Base-by-base conservation (phyloP, 2,113 vertebrate genomes). In the Lates calcarifer region DNA sequence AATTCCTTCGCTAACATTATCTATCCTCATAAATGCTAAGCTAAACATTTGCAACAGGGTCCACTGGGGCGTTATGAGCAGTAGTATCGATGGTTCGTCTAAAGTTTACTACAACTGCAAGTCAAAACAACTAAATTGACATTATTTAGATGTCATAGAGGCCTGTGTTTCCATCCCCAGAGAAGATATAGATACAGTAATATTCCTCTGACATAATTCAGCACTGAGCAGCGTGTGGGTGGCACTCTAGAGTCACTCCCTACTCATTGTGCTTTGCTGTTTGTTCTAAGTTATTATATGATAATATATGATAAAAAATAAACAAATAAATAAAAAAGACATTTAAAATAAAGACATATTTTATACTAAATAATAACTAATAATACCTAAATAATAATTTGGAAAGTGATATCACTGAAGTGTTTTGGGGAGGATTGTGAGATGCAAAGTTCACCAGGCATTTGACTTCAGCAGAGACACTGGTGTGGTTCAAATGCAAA, bases 401-500 rank as follows among this genome's bases (percentile, higher is more conserved):
- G 11, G 2, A 49, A 24, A 17, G 13, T 56, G 18, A 0, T 22
- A 41, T 18, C 13, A n/a, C 7, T 10, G 5, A 3, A 14, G 29
- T 56, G 12, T 67, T 26, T 67, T 28, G 61, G 5, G 2, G 43
- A 31, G 4, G 24, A 22, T 6, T 22, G 18, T 12, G 5, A 37
- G 15, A 15, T 72, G 49, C 14, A 5, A 13, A 62, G 2, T 24
- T 11, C 53, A 15, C 39, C 53, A 28, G 10, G 31, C 20, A 56
- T 62, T 47, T 37, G 31, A 65, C 29, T 74, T 37, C 1, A 24
- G 37, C 18, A 28, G 35, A 79, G 51, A 62, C 11, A 13, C 5
- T 45, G 39, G 39, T 53, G 37, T 58, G 31, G 37, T 45, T 83
- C 47, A 28, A 43, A 62, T 77, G 43, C 63, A 64, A 47, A 76